Evolutionary conservation across 2,113 vertebrate species (phyloP), one percentile per base, ranked within the genome.

Genomic region (Chaetorhynchus papuensis): DNA sequence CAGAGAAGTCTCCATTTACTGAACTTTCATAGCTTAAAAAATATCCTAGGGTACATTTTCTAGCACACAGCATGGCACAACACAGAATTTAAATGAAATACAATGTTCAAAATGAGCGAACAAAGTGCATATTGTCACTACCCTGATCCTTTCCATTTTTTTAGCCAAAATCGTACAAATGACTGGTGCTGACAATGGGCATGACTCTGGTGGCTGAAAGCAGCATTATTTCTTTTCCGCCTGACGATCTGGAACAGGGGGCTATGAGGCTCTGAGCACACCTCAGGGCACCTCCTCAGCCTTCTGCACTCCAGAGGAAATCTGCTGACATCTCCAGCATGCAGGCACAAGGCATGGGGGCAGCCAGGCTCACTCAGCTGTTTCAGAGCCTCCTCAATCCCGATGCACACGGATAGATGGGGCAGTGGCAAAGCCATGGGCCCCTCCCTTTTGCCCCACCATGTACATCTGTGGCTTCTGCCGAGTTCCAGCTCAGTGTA

Each of bases 1-100:
- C 93, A 89, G 88, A 90, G 94, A 94, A 93, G 88, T 96, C 80
- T 96, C 86, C 64, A 96, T 96, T 96, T 96, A 86, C 87, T 92
- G 92, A 96, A 96, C 82, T 95, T 95, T 94, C 75, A 90, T 49
- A 75, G 93, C 70, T 95, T 81, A 86, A 91, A 83, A 96, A 95
- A 90, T 66, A 94, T 94, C 91, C 91, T 49, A 95, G 91, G 81
- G 93, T 90, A 87, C 84, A 83, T 91, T 95, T 95, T 87, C 82
- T 78, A 83, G 75, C 75, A 87, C 59, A 13, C 84, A 96, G 87
- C 21, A 2, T 83, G 92, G 59, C 70, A 83, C 70, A 80, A 70
- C 63, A 90, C 50, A 77, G 92, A 95, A 96, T 96, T 90, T 93
- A 96, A 96, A 97, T 94, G 28, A 95, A 93, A 96, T 50, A 41